Conservation (phyloP, 2,888 invertebrate species). For the Merodon equestris region DNA sequence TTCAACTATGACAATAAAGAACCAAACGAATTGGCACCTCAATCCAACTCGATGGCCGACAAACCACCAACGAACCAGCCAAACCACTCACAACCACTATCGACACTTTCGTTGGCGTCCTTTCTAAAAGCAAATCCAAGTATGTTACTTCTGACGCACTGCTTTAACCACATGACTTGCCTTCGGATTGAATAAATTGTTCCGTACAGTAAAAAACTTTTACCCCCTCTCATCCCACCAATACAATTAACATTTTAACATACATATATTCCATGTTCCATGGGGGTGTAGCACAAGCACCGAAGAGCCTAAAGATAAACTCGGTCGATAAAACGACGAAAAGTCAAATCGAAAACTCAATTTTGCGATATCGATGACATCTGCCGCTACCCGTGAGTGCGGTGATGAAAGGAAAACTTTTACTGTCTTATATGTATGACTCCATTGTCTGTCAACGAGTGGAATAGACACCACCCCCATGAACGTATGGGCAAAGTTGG, state of each 20-base stretch:
- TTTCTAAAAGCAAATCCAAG: conserved; percentile 35
- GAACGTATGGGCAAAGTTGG: neutral
- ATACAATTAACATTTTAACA: conserved; percentile 53
- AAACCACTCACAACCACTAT: no score
- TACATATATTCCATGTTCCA: conserved; percentile 23
- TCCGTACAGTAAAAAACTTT: conserved; percentile 25
- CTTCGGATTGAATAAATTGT: conserved; percentile 57
- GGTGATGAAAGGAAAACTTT: conserved; percentile 42
- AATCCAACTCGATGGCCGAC: conserved; percentile 7
- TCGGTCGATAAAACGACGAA: conserved; percentile 43
- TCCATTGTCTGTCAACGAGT: neutral
- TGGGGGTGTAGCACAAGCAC: neutral
- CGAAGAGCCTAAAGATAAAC: conserved; percentile 17
- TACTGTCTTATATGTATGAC: conserved; percentile 7
- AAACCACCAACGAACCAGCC: neutral
- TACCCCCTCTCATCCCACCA: conserved; percentile 47
- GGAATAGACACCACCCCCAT: neutral
- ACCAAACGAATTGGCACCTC: conserved; percentile 56
- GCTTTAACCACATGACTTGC: conserved; percentile 25
- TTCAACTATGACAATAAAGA: conserved; percentile 35
- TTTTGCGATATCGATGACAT: conserved; percentile 64
- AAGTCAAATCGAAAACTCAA: conserved; percentile 64
- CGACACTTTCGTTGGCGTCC: no score
- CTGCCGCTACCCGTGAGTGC: conserved; percentile 34
- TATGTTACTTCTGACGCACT: conserved; percentile 14